Percentiles rank a stretch among this genome's conserved stretches.
Evolutionary conservation across 2,797 vertebrate genomes (phyloP).

Genomic region (Crax fasciolata): DNA sequence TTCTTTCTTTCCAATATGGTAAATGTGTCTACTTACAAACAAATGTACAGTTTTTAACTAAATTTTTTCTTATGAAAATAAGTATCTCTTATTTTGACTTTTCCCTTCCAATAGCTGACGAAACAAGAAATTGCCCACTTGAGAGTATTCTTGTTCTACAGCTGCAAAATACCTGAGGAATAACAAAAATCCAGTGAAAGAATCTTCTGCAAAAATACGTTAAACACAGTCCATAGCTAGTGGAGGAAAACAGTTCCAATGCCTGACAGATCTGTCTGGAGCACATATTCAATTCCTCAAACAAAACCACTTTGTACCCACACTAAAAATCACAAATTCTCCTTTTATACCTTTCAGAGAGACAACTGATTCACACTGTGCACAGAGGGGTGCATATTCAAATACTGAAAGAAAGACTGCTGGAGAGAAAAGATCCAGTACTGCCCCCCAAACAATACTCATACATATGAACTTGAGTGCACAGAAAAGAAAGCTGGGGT

Average conservation of each 20-base stretch:
- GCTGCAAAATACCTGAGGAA: not conserved
- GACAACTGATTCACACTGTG: not conserved
- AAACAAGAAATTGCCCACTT: not conserved
- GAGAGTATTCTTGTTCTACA: not conserved
- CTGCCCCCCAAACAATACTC: not conserved
- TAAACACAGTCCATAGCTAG: not conserved
- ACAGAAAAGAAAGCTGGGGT: not conserved
- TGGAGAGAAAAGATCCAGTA: not conserved
- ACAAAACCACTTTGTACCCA: not conserved
- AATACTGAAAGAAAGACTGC: not conserved
- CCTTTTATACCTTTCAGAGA: not conserved
- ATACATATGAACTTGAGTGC: not conserved
- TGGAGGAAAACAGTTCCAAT: not conserved
- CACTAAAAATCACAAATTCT: not conserved
- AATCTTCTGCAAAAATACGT: not conserved
- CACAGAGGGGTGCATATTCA: not conserved
- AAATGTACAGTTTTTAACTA: not conserved
- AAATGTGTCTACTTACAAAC: not conserved
- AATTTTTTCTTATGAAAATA: not conserved
- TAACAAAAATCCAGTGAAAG: not conserved
- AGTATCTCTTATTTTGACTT: not conserved
- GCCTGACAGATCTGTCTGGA: not conserved
- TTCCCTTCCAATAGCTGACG: not conserved
- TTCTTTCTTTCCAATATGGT: not conserved
- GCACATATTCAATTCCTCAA: not conserved